Evolutionary conservation across 1,140 invertebrate species (phyloP).

Genomic region (Drosophila kikkawai): DNA sequence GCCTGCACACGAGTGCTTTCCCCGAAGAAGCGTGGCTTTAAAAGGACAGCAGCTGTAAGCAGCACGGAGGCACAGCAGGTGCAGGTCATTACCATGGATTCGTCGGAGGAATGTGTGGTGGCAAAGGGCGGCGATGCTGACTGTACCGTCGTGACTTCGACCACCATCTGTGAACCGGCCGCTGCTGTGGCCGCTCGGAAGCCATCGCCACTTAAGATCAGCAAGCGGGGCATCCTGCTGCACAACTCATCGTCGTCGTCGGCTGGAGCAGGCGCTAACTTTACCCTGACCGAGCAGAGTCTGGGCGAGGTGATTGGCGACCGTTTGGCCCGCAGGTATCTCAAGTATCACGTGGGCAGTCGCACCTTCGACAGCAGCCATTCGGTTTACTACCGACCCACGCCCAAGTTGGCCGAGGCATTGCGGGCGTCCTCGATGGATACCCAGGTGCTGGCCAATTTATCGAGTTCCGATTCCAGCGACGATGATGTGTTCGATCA

Average conservation of each 20-base stretch:
- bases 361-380: conserved; percentile 61
- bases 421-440: conserved; percentile 7
- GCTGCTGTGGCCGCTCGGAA: neutral
- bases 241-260: conserved; percentile 3
- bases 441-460: conserved; percentile 8
- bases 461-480: conserved; percentile 47
- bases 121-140: conserved; percentile 43
- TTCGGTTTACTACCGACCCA: conserved; percentile 72
- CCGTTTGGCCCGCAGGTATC: conserved; percentile 53
- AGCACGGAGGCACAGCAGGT: conserved; percentile 8
- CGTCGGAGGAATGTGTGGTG: neutral
- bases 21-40: neutral
- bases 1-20: conserved; percentile 25
- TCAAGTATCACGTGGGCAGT: conserved; percentile 67
- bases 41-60: conserved; percentile 17
- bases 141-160: conserved; percentile 73
- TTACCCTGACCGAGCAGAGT: conserved; percentile 60
- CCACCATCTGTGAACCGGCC: conserved; percentile 46
- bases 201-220: conserved; percentile 21
- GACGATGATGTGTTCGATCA: conserved; percentile 66
- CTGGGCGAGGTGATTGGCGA: conserved; percentile 64
- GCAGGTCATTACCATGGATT: neutral
- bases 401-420: conserved; percentile 27
- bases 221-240: conserved; percentile 65
- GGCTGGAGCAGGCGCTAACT: conserved; percentile 8